Evolutionary conservation across 1,140 invertebrate species (phyloP).

Genomic region (Cardiocondyla obscurior): DNA sequence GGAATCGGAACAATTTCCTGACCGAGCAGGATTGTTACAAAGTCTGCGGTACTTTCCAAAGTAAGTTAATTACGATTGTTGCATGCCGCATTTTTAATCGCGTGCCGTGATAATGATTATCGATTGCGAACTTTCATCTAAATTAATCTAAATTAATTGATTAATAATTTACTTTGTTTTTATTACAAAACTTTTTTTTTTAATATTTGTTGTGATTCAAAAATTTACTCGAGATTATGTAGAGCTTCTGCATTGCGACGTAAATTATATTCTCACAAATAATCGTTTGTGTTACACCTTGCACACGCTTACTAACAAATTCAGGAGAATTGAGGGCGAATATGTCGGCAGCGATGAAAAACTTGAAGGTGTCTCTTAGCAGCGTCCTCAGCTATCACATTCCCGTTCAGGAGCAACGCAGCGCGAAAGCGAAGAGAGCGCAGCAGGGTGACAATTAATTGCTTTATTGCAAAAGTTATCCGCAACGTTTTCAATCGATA

Average conservation of each 20-base stretch:
- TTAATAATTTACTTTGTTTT: neutral
- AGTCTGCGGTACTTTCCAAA: slow-evolving; percentile 82
- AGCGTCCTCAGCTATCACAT: slow-evolving; percentile 82
- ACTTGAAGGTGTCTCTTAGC: slow-evolving; percentile 82
- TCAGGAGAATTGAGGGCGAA: slow-evolving; percentile 82
- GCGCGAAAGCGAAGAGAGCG: slow-evolving; percentile 77
- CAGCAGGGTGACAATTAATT: slow-evolving; percentile 76
- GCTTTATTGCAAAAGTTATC: slow-evolving; percentile 6
- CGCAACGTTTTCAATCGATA: neutral
- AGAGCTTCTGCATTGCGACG: neutral
- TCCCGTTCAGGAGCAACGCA: slow-evolving; percentile 76
- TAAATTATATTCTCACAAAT: neutral
- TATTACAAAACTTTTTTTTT: too few relatives aligned
- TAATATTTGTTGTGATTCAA: too few relatives aligned
- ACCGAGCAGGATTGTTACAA: slow-evolving; percentile 85
- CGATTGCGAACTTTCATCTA: neutral
- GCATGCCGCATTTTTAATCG: neutral
- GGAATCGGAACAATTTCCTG: slow-evolving; percentile 90
- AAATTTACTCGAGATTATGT: too few relatives aligned
- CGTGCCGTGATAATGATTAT: neutral
- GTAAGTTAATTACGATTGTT: slow-evolving; percentile 72
- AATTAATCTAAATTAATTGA: too few relatives aligned
- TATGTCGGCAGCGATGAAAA: slow-evolving; percentile 78
- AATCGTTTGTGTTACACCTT: slow-evolving; percentile 37
- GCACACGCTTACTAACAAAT: slow-evolving; percentile 69